These are phyloP conservation scores for Carassius auratus DNA, from an alignment of 2,113 vertebrate genomes.

Conservation along the genomic window DNA sequence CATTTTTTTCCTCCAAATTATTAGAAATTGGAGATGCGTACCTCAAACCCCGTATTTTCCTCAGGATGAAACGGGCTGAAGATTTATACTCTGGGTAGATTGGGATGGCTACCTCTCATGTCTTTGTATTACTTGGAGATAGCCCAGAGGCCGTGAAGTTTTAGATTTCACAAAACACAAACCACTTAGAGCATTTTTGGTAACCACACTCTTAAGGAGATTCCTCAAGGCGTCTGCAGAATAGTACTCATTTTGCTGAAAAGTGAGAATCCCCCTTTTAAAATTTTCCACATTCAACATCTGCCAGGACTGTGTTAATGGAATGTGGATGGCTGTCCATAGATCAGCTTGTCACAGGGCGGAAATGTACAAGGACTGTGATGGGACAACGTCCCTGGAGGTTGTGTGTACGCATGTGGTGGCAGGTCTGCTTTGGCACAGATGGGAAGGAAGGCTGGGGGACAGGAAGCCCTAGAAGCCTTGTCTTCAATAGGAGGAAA, in stretches of 20 bases:
- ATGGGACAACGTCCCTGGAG: not conserved
- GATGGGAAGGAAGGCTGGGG: slow-evolving; percentile 71
- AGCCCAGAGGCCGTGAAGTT: slow-evolving; percentile 23
- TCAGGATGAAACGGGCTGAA: slow-evolving; percentile 17
- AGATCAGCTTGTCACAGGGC: not conserved
- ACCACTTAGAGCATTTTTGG: slow-evolving; percentile 11
- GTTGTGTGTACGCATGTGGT: not conserved
- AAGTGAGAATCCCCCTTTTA: not conserved
- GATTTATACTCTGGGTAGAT: slow-evolving; percentile 31
- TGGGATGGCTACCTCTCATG: slow-evolving; percentile 11
- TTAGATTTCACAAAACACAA: slow-evolving; percentile 41
- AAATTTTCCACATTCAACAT: not conserved
- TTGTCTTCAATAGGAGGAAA: slow-evolving; percentile 69
- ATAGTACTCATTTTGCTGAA: slow-evolving; percentile 16
- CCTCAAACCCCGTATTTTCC: slow-evolving; percentile 22
- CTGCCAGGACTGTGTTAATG: not conserved
- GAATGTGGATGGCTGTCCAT: not conserved
- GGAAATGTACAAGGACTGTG: not conserved
- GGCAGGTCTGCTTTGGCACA: not conserved
- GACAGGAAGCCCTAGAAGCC: slow-evolving; percentile 60
- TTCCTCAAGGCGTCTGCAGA: not conserved
- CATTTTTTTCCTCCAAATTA: slow-evolving; percentile 10
- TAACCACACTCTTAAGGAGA: slow-evolving; percentile 22
- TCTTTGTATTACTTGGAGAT: slow-evolving; percentile 20
- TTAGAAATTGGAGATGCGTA: slow-evolving; percentile 25